phyloP scores from a whole-genome alignment of 2,113 vertebrate species.

The Cyanoderma ruficeps region DNA sequence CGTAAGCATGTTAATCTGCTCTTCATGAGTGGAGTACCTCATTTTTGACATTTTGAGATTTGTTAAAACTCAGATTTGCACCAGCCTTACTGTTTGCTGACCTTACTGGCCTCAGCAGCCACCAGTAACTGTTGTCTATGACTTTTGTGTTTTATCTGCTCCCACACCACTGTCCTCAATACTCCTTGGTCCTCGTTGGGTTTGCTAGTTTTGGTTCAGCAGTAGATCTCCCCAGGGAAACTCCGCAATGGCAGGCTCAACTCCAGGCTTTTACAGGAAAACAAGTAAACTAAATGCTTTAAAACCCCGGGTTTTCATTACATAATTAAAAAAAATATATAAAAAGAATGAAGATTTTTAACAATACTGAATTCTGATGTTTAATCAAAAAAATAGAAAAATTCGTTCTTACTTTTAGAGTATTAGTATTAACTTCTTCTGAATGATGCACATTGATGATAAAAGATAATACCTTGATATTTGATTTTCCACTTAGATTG shows the following conservation, averaged over 20 bases:
- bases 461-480: neutral
- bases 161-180: too few relatives aligned
- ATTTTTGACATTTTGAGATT: neutral
- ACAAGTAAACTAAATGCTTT: neutral
- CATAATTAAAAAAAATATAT: neutral
- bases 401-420: accelerated
- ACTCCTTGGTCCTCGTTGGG: neutral
- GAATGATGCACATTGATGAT: neutral
- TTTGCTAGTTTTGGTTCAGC: neutral
- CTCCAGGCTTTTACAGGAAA: neutral
- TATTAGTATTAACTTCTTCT: neutral
- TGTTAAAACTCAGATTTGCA: neutral
- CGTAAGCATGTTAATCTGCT: neutral
- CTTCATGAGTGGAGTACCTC: accelerated
- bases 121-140: neutral
- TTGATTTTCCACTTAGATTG: neutral
- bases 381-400: neutral
- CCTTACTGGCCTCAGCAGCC: neutral
- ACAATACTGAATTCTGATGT: neutral
- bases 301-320: neutral
- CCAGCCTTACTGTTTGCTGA: neutral
- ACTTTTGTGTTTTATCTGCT: neutral
- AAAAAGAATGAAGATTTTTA: neutral
- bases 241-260: neutral
- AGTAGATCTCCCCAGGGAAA: neutral